phyloP scores from a whole-genome alignment of 2,797 vertebrate species.

The Anguilla obscura region DNA sequence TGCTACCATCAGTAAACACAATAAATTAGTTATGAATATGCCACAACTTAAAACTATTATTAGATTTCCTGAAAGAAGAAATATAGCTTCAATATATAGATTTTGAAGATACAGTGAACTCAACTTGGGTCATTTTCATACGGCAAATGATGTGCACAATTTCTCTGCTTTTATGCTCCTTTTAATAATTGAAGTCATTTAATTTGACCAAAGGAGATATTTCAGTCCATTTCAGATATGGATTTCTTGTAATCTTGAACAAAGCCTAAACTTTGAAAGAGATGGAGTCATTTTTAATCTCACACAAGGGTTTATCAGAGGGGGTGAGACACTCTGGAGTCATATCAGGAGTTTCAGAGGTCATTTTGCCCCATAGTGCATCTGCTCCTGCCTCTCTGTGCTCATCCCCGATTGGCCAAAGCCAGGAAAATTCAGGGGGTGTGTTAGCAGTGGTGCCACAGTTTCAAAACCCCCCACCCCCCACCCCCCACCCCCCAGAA shows the following conservation, averaged over 20 bases:
- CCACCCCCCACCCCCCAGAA: neutral
- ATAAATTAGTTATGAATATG: neutral
- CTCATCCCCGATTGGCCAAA: conserved; percentile 42
- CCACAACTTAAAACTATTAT: neutral
- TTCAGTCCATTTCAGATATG: neutral
- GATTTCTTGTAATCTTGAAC: neutral
- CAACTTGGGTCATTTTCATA: neutral
- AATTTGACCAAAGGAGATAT: neutral
- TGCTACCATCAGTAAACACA: neutral
- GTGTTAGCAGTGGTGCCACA: conserved; percentile 15
- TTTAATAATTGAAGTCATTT: neutral
- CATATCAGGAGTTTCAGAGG: conserved; percentile 1
- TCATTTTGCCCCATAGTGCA: conserved; percentile 18
- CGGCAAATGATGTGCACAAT: neutral
- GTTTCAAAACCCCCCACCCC: neutral
- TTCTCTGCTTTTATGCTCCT: neutral
- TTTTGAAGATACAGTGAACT: neutral
- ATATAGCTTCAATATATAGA: neutral
- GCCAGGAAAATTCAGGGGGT: conserved; percentile 19
- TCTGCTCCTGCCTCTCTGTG: conserved; percentile 30
- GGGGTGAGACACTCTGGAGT: neutral
- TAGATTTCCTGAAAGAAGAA: neutral
- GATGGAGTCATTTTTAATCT: conserved; percentile 12
- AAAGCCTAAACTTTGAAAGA: neutral
- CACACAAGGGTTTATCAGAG: neutral